A percentile compares a stretch with the other conserved stretches of the same genome.
Conservation (phyloP, 1,140 invertebrate genomes). For the Anastrepha obliqua region DNA sequence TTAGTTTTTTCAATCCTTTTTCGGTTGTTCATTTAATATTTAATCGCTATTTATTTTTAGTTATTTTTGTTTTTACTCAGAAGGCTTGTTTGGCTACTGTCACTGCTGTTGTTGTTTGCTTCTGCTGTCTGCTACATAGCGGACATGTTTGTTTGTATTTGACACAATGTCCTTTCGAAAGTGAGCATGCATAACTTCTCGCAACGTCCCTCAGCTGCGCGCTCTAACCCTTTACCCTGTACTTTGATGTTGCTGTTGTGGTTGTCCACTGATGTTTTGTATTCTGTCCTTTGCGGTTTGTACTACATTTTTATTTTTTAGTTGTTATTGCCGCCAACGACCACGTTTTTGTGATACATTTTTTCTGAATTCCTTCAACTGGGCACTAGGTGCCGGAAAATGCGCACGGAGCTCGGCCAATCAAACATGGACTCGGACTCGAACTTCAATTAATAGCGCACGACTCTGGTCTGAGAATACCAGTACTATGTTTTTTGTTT, state of each 20-base stretch:
- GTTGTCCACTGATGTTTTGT: slow-evolving; percentile 20
- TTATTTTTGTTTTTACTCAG: not conserved
- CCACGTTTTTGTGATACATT: slow-evolving; percentile 65
- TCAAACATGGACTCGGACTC: not conserved
- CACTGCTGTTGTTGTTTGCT: not conserved
- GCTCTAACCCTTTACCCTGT: not conserved
- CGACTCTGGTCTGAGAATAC: not conserved
- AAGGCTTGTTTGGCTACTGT: too few relatives aligned
- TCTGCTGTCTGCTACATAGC: not conserved
- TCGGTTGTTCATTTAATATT: slow-evolving; percentile 71
- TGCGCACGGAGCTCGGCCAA: slow-evolving; percentile 1
- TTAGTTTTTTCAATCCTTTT: slow-evolving; percentile 40
- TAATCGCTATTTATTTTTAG: slow-evolving; percentile 62
- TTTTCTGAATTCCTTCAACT: slow-evolving; percentile 69
- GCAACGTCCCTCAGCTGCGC: not conserved
- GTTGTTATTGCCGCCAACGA: not conserved
- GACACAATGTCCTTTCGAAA: slow-evolving; percentile 48
- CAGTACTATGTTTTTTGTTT: not conserved
- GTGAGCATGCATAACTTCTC: not conserved
- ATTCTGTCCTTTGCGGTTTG: slow-evolving; percentile 36
- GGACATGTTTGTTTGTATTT: slow-evolving; percentile 46
- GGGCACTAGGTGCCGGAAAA: slow-evolving; percentile 61
- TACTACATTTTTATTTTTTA: slow-evolving; percentile 23
- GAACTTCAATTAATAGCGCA: not conserved
- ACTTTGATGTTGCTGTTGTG: not conserved